Conservation (phyloP, 64 coral and sea anemone species). For the Actinia equina region DNA sequence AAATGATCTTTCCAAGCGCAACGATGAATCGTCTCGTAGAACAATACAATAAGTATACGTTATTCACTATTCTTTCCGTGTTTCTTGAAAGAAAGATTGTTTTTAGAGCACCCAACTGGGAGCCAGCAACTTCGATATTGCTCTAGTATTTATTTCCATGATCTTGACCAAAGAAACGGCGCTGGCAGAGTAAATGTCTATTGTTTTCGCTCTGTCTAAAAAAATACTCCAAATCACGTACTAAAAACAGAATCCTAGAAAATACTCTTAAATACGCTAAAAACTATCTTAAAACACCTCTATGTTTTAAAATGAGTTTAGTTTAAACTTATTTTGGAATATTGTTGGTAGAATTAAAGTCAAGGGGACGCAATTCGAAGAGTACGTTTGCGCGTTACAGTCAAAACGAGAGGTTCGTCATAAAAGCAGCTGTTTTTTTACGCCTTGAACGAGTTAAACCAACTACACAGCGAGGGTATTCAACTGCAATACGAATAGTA, state of each 20-base stretch:
- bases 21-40: too few relatives aligned
- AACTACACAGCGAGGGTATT: background rate
- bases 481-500: background rate
- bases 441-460: background rate
- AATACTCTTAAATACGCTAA: background rate
- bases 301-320: background rate
- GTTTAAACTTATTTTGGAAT: background rate
- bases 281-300: background rate
- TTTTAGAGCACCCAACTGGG: background rate
- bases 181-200: background rate
- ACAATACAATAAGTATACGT: background rate
- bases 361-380: background rate
- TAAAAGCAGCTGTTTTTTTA: background rate
- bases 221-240: background rate
- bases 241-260: background rate
- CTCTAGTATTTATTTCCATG: background rate
- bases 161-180: background rate
- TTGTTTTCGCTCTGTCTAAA: background rate
- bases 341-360: background rate
- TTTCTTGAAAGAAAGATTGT: background rate
- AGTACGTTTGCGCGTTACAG: background rate
- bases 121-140: constrained; percentile 10
- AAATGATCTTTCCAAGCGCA: too few relatives aligned
- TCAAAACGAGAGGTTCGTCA: background rate
- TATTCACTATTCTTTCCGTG: background rate